Base-by-base conservation (phyloP, 2,113 vertebrate species). In the Xenopus borealis region DNA sequence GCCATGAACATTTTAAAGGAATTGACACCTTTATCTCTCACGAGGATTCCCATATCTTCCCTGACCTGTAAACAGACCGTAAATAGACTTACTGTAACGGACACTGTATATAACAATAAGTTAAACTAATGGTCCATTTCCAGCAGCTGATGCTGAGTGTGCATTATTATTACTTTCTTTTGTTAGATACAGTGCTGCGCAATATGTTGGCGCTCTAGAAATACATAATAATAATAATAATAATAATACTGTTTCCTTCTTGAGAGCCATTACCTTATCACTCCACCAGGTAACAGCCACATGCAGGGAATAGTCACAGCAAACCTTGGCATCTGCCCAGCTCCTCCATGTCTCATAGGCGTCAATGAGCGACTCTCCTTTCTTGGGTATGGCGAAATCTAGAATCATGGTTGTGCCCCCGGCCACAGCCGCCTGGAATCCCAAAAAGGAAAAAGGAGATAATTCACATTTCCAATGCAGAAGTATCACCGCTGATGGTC, bases 1-100 rank as follows among this genome's bases (percentile, higher is more conserved):
- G 96, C 96, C 97, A 99, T 99, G 72, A 99, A 99, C 94, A 95
- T 95, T 90, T 99, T 99, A 81, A 98, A 99, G 70, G 97, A 99
- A 85, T 97, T 99, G n/a, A 99, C 86, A 0, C 97, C 97, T 88
- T 91, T 94, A 50, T 94, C 91, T 77, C 59, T 81, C 61, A 88
- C 83, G 69, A 99, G 89, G 70, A 68, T 88, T 85, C 86, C 87
- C 96, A 99, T 99, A 86, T 99, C 97, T 80, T 91, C 83, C 78
- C 94, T 95, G 58, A 99, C 96, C 97, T 99, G 78, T 77, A 83
- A 66, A 50, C 23, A 27, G 23, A 27, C 3, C n/a, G n/a, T 27
- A 27, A 27, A 2, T 3, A 50, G 4, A 50, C 33, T 40, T 9
- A 40, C 33, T 40, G 33, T 40, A 40, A 40, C 33, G 1, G 33